These are phyloP conservation scores for Tridacna gigas DNA, from an alignment of 2,888 invertebrate species.

Conservation along the genomic window DNA sequence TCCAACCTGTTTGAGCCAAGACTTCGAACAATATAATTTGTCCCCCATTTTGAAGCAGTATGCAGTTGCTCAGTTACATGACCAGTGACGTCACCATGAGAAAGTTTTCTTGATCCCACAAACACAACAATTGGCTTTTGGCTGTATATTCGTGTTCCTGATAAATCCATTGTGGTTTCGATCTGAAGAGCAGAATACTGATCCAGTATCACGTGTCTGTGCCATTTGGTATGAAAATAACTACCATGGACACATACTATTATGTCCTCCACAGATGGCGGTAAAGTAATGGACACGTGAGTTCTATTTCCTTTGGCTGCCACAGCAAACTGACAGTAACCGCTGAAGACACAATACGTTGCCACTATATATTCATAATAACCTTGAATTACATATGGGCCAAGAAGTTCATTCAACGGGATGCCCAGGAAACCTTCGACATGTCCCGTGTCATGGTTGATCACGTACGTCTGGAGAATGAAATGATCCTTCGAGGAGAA, in stretches of 20 bases:
- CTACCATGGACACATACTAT: conserved; percentile 25
- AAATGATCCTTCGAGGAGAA: background rate
- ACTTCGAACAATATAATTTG: conserved; percentile 28
- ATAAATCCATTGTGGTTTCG: conserved; percentile 49
- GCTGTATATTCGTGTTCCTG: conserved; percentile 52
- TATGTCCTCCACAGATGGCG: background rate
- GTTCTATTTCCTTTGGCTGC: conserved; percentile 36
- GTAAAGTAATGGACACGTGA: background rate
- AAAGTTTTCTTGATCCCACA: conserved; percentile 51
- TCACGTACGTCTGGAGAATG: background rate
- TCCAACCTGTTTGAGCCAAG: conserved; percentile 31
- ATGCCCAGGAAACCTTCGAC: conserved; percentile 52
- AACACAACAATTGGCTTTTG: conserved; percentile 48
- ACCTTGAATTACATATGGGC: background rate
- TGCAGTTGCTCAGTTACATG: conserved; percentile 52
- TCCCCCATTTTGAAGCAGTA: conserved; percentile 44
- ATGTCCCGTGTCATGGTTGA: conserved; percentile 4
- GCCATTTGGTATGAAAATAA: conserved; percentile 13
- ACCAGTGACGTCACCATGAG: background rate
- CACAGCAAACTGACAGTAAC: conserved; percentile 56
- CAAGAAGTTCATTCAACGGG: conserved; percentile 27
- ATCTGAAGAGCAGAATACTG: conserved; percentile 45
- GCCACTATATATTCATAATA: conserved; percentile 41
- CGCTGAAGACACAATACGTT: conserved; percentile 52
- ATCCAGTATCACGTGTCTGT: conserved; percentile 24